Base-by-base conservation (phyloP, 2,797 vertebrate genomes). In the Siniperca undulata region DNA sequence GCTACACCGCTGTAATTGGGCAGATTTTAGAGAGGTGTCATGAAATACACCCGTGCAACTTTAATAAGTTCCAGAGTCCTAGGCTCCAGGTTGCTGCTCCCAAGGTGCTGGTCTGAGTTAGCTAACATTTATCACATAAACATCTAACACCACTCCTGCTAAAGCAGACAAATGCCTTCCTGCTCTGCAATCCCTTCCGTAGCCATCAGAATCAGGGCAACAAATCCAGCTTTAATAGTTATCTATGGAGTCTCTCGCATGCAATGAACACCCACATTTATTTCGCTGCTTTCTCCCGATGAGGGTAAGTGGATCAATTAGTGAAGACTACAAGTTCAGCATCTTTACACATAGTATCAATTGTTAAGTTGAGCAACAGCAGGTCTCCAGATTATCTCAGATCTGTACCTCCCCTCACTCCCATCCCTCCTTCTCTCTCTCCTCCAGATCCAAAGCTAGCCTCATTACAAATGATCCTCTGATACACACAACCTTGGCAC, bases 301-400 rank as follows among this genome's bases (percentile, higher is more conserved):
- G 97, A 96, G 95, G 95, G 96, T 97, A 97, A 97, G 96, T 97
- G 96, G 97, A 99, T 98, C 97, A 98, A 97, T 99, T 97, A 98
- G 95, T 91, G 93, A 96, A 95, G 96, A 97, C 94, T 98, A 97
- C 97, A 96, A 97, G 96, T 98, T 99, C 97, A 99, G 97, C 97
- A 98, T 98, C 97, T 98, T 99, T 97, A 96, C 93, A 93, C 96
- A 96, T 95, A 96, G 95, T 96, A 96, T 96, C 96, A 96, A 96
- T 96, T 94, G 95, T 97, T 97, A 94, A 95, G 95, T 95, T 97
- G 95, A 96, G 95, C 95, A 95, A 94, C 93, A 95, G 96, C 95
- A 93, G 94, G 92, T 96, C 96, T 95, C 96, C 95, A 94, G 96
- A 95, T 97, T 97, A 97, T 97, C 97, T 97, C 93, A 93, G 96